These are phyloP conservation scores for Scytalopus superciliaris DNA, from an alignment of 2,113 vertebrate genomes.

Conservation along the genomic window DNA sequence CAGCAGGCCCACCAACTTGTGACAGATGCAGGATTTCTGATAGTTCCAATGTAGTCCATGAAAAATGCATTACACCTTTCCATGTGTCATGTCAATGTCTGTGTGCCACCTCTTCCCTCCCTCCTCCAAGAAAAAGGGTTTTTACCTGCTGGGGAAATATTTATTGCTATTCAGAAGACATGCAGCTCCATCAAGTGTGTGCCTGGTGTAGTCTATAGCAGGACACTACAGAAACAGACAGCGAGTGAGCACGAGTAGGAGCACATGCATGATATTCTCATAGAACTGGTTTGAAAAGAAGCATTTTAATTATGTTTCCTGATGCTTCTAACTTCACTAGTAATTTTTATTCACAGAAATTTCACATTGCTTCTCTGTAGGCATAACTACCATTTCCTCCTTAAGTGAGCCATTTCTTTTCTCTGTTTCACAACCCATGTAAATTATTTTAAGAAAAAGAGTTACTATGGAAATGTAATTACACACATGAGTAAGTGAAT, in stretches of 20 bases:
- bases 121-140: background rate
- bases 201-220: constrained; percentile 98
- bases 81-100: background rate
- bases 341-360: background rate
- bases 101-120: background rate
- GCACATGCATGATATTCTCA: background rate
- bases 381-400: background rate
- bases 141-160: constrained; percentile 98
- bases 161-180: constrained; percentile 99
- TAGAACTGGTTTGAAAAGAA: background rate
- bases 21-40: background rate
- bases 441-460: background rate
- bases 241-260: background rate
- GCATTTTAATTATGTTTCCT: background rate
- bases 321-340: background rate
- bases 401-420: background rate
- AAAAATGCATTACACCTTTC: background rate
- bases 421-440: background rate
- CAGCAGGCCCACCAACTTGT: background rate
- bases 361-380: background rate
- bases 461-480: background rate
- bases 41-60: background rate
- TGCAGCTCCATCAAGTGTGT: constrained; percentile 97
- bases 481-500: background rate
- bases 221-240: constrained; percentile 83